phyloP scores from a whole-genome alignment of 2,113 vertebrate species.

The Cyphomyrus discorhynchus region DNA sequence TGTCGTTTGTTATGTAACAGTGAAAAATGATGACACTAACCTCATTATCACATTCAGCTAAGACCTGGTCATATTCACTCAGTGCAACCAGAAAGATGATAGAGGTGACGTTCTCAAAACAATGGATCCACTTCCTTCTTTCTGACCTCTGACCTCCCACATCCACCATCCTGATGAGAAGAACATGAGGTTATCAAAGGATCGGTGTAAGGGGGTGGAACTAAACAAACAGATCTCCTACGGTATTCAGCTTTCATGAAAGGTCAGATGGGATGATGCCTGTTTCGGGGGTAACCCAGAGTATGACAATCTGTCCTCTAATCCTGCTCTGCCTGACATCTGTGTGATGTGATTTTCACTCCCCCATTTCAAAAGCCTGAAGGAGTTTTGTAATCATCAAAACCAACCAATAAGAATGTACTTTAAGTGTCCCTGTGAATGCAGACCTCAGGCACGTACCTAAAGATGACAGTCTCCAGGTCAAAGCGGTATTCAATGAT shows the following conservation, averaged over 20 bases:
- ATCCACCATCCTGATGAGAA: constrained; percentile 85
- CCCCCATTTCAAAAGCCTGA: background rate
- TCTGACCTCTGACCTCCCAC: constrained; percentile 97
- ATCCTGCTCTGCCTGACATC: background rate
- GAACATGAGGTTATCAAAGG: background rate
- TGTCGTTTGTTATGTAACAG: background rate
- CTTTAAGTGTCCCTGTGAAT: background rate
- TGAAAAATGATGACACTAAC: constrained; percentile 55
- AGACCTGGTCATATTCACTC: constrained; percentile 97
- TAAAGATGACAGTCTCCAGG: constrained; percentile 97
- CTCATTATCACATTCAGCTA: constrained; percentile 94
- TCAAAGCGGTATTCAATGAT: constrained; percentile 88
- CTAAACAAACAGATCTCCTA: background rate
- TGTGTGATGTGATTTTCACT: background rate
- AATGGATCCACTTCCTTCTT: constrained; percentile 99
- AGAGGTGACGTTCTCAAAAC: constrained; percentile 98
- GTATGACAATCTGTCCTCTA: background rate
- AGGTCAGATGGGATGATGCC: background rate
- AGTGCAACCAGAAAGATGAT: constrained; percentile 98
- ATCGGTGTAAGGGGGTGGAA: background rate
- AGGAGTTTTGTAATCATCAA: background rate
- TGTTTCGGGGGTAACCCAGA: background rate
- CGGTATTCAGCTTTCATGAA: background rate
- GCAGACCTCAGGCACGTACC: constrained; percentile 51
- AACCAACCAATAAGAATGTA: background rate